Conservation (phyloP, 2,797 vertebrate species). For the Mergus octosetaceus region DNA sequence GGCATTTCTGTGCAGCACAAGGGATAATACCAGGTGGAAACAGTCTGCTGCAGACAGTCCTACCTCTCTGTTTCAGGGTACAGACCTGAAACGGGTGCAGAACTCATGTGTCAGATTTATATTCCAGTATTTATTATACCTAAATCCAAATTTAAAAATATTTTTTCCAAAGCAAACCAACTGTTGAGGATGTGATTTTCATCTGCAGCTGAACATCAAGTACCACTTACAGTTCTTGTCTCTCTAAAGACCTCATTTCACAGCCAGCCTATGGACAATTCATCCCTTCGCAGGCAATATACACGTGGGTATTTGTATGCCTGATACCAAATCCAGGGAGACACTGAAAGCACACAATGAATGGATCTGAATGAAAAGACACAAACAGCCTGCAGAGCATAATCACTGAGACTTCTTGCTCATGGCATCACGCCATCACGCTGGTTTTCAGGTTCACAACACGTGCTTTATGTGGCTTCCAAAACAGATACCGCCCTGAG, state of each 20-base stretch:
- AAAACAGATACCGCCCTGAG: neutral
- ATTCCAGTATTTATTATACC: neutral
- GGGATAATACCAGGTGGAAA: neutral
- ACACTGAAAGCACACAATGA: neutral
- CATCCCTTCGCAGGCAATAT: neutral
- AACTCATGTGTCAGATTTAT: neutral
- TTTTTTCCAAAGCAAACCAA: neutral
- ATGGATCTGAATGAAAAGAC: neutral
- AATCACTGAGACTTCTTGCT: neutral
- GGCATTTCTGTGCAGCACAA: neutral
- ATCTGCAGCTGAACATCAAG: neutral
- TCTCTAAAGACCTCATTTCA: neutral
- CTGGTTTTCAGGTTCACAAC: neutral
- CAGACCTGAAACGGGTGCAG: neutral
- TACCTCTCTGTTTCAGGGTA: neutral
- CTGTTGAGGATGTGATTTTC: neutral
- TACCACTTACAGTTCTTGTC: neutral
- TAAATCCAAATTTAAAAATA: neutral
- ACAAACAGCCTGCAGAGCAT: neutral
- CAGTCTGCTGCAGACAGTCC: neutral
- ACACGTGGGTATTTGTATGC: accelerated
- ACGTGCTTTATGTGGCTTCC: neutral
- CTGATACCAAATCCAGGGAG: neutral
- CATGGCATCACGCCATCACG: neutral
- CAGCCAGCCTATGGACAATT: neutral